These are phyloP conservation scores for Drosophila meridiana DNA, from an alignment of 2,888 invertebrate genomes.

Conservation along the genomic window DNA sequence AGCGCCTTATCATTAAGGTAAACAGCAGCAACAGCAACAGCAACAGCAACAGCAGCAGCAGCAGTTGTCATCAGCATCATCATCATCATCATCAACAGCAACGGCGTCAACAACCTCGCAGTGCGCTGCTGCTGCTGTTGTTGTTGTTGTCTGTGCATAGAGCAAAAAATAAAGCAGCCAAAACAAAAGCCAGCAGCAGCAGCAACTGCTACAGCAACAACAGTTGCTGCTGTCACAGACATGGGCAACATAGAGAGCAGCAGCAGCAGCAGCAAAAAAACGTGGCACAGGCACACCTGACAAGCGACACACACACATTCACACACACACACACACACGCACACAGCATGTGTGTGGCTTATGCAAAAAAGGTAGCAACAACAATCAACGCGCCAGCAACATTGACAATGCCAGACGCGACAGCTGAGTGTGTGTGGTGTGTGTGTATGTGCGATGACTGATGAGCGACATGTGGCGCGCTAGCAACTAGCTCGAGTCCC, in stretches of 20 bases:
- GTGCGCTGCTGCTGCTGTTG: constrained; percentile 23
- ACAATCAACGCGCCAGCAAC: constrained; percentile 73
- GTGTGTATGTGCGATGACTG: constrained; percentile 58
- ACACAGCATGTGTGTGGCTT: constrained; percentile 53
- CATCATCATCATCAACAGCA: constrained; percentile 63
- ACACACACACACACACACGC: constrained; percentile 17
- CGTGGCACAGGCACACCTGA: constrained; percentile 51
- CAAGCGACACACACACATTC: constrained; percentile 31
- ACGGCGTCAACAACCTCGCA: constrained; percentile 62
- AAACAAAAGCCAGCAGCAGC: constrained; percentile 41
- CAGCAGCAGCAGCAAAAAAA: constrained; percentile 34
- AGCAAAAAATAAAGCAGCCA: constrained; percentile 59
- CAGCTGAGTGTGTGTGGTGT: constrained; percentile 32
- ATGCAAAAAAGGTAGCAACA: constrained; percentile 79
- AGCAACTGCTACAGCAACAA: constrained; percentile 41
- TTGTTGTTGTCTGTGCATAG: constrained; percentile 30
- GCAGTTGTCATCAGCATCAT: constrained; percentile 67
- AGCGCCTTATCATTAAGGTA: constrained; percentile 82
- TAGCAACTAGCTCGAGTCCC: constrained; percentile 35
- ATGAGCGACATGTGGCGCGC: constrained; percentile 73
- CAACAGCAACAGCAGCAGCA: constrained; percentile 45
- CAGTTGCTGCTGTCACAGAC: constrained; percentile 62
- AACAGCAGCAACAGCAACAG: constrained; percentile 57
- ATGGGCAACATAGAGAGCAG: constrained; percentile 46
- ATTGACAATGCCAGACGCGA: constrained; percentile 76